Evolutionary conservation across 1,140 invertebrate species (phyloP).

Genomic region (Bradysia coprophila): DNA sequence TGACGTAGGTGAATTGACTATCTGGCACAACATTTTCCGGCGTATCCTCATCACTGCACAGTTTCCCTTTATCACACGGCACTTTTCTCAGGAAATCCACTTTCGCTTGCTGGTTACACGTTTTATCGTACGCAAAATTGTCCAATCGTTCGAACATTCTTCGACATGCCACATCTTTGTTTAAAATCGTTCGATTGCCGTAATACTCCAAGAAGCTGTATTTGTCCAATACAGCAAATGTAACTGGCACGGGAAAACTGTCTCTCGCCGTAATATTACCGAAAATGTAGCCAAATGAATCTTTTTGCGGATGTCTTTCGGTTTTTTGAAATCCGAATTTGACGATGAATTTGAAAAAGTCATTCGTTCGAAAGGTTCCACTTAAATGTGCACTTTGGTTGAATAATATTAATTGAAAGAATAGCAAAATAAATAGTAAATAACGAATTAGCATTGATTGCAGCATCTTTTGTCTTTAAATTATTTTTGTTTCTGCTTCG

Average conservation of each 20-base stretch:
- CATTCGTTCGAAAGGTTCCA: slow-evolving; percentile 42
- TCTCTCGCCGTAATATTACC: slow-evolving; percentile 71
- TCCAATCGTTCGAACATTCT: slow-evolving; percentile 74
- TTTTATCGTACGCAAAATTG: slow-evolving; percentile 61
- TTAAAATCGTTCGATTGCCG: slow-evolving; percentile 34
- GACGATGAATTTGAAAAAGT: slow-evolving; percentile 80
- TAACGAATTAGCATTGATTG: no score
- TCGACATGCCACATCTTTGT: slow-evolving; percentile 43
- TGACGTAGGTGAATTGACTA: slow-evolving; percentile 86
- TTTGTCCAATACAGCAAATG: slow-evolving; percentile 72
- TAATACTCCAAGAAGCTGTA: slow-evolving; percentile 78
- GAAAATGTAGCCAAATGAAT: slow-evolving; percentile 85
- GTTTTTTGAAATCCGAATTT: slow-evolving; percentile 97
- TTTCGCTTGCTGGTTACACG: slow-evolving; percentile 51
- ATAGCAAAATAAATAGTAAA: no score
- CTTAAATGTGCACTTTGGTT: neutral
- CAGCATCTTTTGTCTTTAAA: no score
- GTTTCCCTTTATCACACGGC: slow-evolving; percentile 55
- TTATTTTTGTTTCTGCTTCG: no score
- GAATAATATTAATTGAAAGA: no score
- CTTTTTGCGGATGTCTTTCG: slow-evolving; percentile 56
- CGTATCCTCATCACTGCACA: slow-evolving; percentile 78
- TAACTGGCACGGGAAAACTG: slow-evolving; percentile 42
- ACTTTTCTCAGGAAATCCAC: slow-evolving; percentile 77
- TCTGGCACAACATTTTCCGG: slow-evolving; percentile 66